phyloP scores from a whole-genome alignment of 1,140 invertebrate genomes.

The Trissolcus basalis region DNA sequence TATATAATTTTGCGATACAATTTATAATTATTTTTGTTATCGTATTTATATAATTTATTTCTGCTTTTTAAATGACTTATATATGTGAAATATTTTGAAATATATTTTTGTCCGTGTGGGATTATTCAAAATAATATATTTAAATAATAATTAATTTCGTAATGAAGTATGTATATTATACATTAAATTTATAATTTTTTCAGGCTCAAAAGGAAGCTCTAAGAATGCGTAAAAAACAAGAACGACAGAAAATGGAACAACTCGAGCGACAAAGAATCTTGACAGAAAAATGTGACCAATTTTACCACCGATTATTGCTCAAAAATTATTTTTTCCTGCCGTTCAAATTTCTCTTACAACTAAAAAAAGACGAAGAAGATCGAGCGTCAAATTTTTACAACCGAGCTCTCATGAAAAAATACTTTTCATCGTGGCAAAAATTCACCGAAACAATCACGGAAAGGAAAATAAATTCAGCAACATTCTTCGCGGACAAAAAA shows the following conservation, averaged over 20 bases:
- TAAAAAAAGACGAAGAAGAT: conserved; percentile 49
- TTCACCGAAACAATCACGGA: conserved; percentile 36
- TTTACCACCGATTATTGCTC: conserved; percentile 65
- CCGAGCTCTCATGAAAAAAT: conserved; percentile 46
- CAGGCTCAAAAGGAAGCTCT: conserved; percentile 64
- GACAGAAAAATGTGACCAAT: conserved; percentile 61
- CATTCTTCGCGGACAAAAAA: conserved; percentile 57
- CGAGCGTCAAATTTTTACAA: conserved; percentile 60
- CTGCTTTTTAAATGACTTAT: no score
- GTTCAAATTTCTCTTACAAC: conserved; percentile 59
- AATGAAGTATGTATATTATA: no score
- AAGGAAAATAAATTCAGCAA: conserved; percentile 53
- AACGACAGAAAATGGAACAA: conserved; percentile 57
- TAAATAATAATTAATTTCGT: no score
- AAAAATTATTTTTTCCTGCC: conserved; percentile 64
- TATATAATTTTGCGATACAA: no score
- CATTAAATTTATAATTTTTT: no score
- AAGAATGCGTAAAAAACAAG: conserved; percentile 64
- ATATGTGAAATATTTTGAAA: no score
- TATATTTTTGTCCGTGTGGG: no score
- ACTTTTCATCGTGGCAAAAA: conserved; percentile 56
- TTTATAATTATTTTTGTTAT: no score
- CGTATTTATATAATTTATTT: no score
- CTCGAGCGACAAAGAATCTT: conserved; percentile 58
- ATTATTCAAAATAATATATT: no score